phyloP scores from a whole-genome alignment of 2,113 vertebrate species.

The Gadus macrocephalus region DNA sequence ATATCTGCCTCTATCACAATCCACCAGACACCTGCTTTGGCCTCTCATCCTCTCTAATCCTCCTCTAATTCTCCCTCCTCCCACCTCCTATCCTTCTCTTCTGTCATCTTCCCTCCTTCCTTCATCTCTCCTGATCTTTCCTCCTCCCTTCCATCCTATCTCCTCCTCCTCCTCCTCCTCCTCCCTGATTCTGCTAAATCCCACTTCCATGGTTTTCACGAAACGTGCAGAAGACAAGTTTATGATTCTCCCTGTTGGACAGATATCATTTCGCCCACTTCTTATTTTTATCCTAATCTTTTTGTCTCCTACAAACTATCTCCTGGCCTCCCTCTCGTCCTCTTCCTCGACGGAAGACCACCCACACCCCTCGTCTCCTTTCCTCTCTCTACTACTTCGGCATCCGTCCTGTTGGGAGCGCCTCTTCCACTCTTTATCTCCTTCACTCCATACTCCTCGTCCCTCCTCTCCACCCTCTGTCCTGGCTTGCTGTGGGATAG shows the following conservation, averaged over 20 bases:
- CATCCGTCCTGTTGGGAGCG: not conserved
- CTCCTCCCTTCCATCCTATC: too few relatives aligned
- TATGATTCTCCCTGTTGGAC: too few relatives aligned
- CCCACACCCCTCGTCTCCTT: not conserved
- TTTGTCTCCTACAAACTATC: not conserved
- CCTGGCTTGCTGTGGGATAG: too few relatives aligned
- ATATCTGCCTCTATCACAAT: too few relatives aligned
- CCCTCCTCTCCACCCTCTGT: not conserved
- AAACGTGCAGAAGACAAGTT: too few relatives aligned
- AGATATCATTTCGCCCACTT: not conserved
- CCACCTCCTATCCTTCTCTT: not conserved
- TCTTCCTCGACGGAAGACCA: not conserved
- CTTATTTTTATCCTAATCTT: not conserved
- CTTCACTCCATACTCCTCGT: not conserved
- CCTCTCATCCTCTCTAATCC: constrained; percentile 1
- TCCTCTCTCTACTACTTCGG: not conserved
- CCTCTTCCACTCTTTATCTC: not conserved
- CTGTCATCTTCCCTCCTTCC: not conserved
- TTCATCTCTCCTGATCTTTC: not conserved
- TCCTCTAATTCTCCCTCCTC: too few relatives aligned
- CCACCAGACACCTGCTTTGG: not conserved
- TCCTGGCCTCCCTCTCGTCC: not conserved
- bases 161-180: not conserved
- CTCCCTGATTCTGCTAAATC: constrained; percentile 1
- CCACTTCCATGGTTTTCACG: not conserved